These are phyloP conservation scores for Xiphorhynchus erythropygius DNA, from an alignment of 2,797 vertebrate genomes.

Conservation along the genomic window DNA sequence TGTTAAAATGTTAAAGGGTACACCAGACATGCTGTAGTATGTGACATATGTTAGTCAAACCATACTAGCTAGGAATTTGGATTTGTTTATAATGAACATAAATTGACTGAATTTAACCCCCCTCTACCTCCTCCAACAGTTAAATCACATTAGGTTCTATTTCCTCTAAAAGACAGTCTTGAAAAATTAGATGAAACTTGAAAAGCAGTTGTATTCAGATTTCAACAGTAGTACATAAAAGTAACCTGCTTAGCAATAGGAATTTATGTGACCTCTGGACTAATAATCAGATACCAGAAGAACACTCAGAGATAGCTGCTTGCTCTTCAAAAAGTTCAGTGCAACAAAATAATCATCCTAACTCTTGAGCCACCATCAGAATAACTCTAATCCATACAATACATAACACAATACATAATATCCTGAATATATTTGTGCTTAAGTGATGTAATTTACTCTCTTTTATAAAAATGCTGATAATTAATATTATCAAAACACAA, in stretches of 20 bases:
- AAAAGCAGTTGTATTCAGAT: conserved; percentile 59
- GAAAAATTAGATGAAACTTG: conserved; percentile 67
- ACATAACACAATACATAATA: background rate
- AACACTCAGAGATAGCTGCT: background rate
- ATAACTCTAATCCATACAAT: background rate
- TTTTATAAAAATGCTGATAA: background rate
- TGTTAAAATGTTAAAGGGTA: conserved; percentile 77
- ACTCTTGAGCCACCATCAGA: background rate
- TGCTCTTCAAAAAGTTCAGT: background rate
- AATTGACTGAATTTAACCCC: conserved; percentile 70
- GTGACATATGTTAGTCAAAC: conserved; percentile 69
- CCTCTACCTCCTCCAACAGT: conserved; percentile 39
- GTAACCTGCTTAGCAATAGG: conserved; percentile 16
- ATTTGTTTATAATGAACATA: conserved; percentile 75
- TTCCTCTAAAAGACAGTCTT: conserved; percentile 67
- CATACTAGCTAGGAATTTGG: conserved; percentile 72
- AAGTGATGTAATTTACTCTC: background rate
- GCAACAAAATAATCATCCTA: background rate
- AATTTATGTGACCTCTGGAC: background rate
- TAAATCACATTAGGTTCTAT: conserved; percentile 69
- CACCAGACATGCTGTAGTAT: conserved; percentile 64
- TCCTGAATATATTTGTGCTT: background rate
- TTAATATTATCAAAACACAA: background rate
- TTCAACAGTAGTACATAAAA: conserved; percentile 58
- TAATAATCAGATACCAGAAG: conserved; percentile 6